Evolutionary conservation across 2,113 vertebrate species (phyloP).

Genomic region (Calidris pugnax): DNA sequence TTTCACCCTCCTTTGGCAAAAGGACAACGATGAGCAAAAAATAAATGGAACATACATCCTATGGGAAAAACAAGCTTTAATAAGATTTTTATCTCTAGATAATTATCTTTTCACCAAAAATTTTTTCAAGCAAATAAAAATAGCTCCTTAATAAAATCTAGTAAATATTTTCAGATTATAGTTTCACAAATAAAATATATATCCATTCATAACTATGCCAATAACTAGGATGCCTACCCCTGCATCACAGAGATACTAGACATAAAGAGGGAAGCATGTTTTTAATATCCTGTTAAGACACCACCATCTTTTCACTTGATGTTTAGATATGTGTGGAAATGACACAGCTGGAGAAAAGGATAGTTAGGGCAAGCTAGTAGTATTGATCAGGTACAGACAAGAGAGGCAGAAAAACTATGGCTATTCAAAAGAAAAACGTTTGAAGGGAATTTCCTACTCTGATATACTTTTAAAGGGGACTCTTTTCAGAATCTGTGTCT

Average conservation of each 20-base stretch:
- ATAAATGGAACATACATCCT: not conserved
- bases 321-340: not conserved
- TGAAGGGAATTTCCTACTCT: not conserved
- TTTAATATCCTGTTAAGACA: not conserved
- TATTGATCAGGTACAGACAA: not conserved
- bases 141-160: not conserved
- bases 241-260: not conserved
- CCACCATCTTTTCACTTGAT: not conserved
- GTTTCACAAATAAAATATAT: not conserved
- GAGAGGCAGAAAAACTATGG: not conserved
- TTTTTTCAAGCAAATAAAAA: not conserved
- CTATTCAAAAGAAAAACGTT: not conserved
- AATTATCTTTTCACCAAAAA: not conserved
- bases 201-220: not conserved
- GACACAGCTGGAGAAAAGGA: not conserved
- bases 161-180: not conserved
- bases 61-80: not conserved
- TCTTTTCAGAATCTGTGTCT: not conserved
- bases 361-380: not conserved
- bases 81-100: not conserved
- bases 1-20: not conserved
- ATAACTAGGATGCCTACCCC: not conserved
- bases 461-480: not conserved
- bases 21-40: not conserved
- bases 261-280: not conserved